Percentiles rank a stretch among this genome's conserved stretches.
phyloP scores from a whole-genome alignment of 2,113 vertebrate genomes.

The Silurus meridionalis region DNA sequence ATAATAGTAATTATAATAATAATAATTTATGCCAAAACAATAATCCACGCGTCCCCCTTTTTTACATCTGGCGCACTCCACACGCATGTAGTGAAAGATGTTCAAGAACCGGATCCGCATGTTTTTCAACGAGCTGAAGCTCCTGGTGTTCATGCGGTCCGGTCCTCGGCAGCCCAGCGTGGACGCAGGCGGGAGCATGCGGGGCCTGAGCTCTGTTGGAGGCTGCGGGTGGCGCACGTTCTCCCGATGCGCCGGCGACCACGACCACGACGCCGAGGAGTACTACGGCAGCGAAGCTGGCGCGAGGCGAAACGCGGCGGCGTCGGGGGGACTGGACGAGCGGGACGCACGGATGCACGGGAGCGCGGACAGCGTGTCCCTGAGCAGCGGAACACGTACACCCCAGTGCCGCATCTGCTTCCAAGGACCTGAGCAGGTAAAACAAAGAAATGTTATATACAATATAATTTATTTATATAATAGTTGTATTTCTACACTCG shows the following conservation, averaged over 20 bases:
- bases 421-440: conserved; percentile 90
- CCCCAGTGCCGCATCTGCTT: conserved; percentile 93
- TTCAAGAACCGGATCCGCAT: conserved; percentile 96
- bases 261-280: conserved; percentile 78
- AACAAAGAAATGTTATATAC: neutral
- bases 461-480: neutral
- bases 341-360: conserved; percentile 22
- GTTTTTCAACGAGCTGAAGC: conserved; percentile 95
- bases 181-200: conserved; percentile 75
- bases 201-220: conserved; percentile 78
- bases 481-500: neutral
- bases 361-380: conserved; percentile 72
- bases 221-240: conserved; percentile 88
- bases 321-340: conserved; percentile 81
- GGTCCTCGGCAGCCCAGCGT: conserved; percentile 81
- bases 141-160: conserved; percentile 91
- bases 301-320: conserved; percentile 78
- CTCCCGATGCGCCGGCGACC: conserved; percentile 73
- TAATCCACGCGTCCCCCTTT: neutral
- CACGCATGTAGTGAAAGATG: conserved; percentile 78
- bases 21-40: conserved; percentile 22
- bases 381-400: conserved; percentile 85
- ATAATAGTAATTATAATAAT: conserved; percentile 43
- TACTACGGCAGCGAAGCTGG: conserved; percentile 83
- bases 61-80: conserved; percentile 21